These are phyloP conservation scores for Hippocampus abdominalis DNA, from an alignment of 2,113 vertebrate species.

Conservation along the genomic window DNA sequence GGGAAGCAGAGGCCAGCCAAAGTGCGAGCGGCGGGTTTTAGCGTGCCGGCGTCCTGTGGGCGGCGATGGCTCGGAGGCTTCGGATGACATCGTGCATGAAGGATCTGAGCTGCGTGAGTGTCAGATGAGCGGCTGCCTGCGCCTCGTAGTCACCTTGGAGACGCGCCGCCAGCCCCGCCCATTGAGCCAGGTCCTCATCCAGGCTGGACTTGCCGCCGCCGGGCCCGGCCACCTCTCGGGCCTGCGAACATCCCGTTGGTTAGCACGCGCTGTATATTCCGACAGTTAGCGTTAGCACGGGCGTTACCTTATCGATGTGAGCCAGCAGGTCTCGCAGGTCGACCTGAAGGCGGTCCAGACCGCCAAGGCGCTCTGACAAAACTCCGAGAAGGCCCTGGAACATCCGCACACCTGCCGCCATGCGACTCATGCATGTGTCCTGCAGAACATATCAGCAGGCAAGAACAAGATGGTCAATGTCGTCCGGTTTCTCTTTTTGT, in stretches of 20 bases:
- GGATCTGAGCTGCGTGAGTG: slow-evolving; percentile 57
- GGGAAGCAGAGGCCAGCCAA: too few species aligned
- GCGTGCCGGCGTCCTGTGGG: background rate
- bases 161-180: slow-evolving; percentile 25
- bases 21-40: background rate
- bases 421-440: slow-evolving; percentile 52
- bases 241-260: slow-evolving; percentile 34
- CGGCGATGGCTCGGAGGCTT: slow-evolving; percentile 50
- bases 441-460: slow-evolving; percentile 15
- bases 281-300: background rate
- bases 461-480: background rate
- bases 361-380: slow-evolving; percentile 5
- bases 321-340: slow-evolving; percentile 58
- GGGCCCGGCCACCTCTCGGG: slow-evolving; percentile 36
- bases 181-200: background rate
- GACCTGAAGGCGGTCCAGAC: slow-evolving; percentile 23
- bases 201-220: background rate
- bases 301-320: slow-evolving; percentile 51
- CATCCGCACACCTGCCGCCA: slow-evolving; percentile 41
- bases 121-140: slow-evolving; percentile 56
- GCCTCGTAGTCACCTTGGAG: slow-evolving; percentile 45
- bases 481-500: background rate
- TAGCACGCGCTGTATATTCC: background rate
- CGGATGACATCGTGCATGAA: slow-evolving; percentile 65
- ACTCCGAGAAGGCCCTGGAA: slow-evolving; percentile 52